A percentile compares a stretch with the other conserved stretches of the same genome.
These are phyloP conservation scores for Brenthis hecate DNA, from an alignment of 2,888 invertebrate species.

Conservation along the genomic window DNA sequence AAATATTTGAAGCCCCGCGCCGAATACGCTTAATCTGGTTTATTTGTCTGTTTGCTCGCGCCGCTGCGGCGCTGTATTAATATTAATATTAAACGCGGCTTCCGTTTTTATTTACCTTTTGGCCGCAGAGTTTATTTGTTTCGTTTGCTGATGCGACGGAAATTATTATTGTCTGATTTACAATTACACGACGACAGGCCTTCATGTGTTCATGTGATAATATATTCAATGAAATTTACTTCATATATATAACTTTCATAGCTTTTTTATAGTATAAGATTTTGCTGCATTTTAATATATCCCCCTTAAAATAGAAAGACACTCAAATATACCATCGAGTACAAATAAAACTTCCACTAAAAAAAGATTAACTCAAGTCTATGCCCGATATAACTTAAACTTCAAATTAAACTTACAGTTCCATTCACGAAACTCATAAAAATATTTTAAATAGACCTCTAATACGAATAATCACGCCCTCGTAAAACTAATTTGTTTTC, in stretches of 20 bases:
- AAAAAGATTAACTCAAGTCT: background rate
- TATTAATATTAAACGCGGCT: constrained; percentile 4
- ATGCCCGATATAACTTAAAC: background rate
- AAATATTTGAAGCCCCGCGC: constrained; percentile 3
- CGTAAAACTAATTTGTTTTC: constrained; percentile 41
- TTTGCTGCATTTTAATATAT: too few relatives aligned
- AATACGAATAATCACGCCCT: constrained; percentile 41
- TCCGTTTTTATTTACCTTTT: constrained; percentile 3
- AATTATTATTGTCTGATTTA: background rate
- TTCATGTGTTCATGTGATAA: too few relatives aligned
- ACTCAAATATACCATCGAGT: too few relatives aligned
- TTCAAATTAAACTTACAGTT: constrained; percentile 24
- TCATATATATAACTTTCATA: too few relatives aligned
- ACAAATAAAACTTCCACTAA: too few relatives aligned
- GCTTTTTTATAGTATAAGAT: too few relatives aligned
- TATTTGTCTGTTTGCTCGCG: constrained; percentile 10
- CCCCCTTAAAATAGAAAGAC: too few relatives aligned
- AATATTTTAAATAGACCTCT: constrained; percentile 37
- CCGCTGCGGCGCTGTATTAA: constrained; percentile 3
- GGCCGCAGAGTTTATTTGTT: constrained; percentile 3
- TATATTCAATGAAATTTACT: background rate
- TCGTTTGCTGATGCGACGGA: background rate
- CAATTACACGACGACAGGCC: background rate
- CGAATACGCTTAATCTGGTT: background rate
- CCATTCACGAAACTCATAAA: constrained; percentile 30